Base-by-base conservation (phyloP, 1,140 invertebrate genomes). In the Drosophila baimaii region DNA sequence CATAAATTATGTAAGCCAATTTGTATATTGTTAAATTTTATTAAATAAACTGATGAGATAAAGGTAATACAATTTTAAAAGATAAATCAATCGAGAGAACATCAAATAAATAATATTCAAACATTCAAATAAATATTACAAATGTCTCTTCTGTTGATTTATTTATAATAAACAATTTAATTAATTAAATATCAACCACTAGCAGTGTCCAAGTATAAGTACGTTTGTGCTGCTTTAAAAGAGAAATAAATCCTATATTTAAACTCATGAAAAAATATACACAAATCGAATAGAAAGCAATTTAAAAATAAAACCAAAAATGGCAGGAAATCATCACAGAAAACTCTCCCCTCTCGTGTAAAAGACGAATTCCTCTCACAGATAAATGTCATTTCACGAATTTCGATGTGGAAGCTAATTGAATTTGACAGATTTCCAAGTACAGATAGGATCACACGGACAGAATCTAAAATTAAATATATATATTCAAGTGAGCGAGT, bases 381-480 rank as follows among this genome's bases (percentile, higher is more conserved):
- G 23, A 68, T 68, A 46, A 70, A 70, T 71, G 51, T 46, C 33
- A 57, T 57, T 57, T 71, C n/a, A 15, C 61, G 9, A 43, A 56
- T 69, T 69, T 71, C n/a, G 41, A 72, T 72, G 66, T 52, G 23
- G 65, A 33, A 69, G 44, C 43, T 57, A 71, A 72, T 71, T 72
- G 27, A 57, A 71, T 58, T 71, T 71, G 69, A 71, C 65, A 58
- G 69, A 71, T 71, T 71, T 71, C 51, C 68, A 71, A 71, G 65
- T 39, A 27, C 51, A 57, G 68, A 71, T 71, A 71, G 29, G 51
- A 57, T 70, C 65, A 70, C 65, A 58, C 68, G 68, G 68, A 9
- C 65, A 29, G 63, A 69, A 49, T 71, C 69, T 71, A 71, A 58
- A 71, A 41, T 72, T 72, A 71, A 71, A 71, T 35, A 19, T 39